Evolutionary conservation across 2,113 vertebrate genomes (phyloP).

Genomic region (Pardalotus punctatus): DNA sequence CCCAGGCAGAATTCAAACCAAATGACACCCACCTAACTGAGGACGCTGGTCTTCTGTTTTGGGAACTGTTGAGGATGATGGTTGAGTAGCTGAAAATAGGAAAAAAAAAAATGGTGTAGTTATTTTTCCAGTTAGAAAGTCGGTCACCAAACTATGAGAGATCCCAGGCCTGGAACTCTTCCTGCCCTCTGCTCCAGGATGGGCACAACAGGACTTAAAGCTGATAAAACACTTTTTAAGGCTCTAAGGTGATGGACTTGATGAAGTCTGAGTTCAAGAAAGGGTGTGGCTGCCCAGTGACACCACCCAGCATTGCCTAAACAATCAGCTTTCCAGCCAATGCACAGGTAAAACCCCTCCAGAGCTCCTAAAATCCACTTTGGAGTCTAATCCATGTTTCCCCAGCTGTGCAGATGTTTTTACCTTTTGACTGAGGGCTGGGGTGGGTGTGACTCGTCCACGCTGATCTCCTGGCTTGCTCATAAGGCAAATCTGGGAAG

Average conservation of each 20-base stretch:
- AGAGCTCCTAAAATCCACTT: background rate
- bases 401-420: background rate
- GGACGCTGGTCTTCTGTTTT: conserved; percentile 88
- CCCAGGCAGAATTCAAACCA: background rate
- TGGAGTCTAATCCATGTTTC: background rate
- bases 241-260: background rate
- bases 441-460: conserved; percentile 82
- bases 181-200: background rate
- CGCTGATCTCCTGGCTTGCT: conserved; percentile 82
- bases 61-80: conserved; percentile 81
- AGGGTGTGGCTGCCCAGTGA: background rate
- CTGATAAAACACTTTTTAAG: background rate
- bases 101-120: background rate
- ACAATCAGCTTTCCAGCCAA: background rate
- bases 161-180: background rate
- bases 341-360: background rate
- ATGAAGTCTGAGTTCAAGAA: background rate
- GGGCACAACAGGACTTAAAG: background rate
- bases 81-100: conserved; percentile 76
- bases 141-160: background rate
- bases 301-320: background rate
- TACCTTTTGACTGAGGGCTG: conserved; percentile 83
- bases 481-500: conserved; percentile 82
- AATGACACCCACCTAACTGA: conserved; percentile 79
- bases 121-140: background rate